phyloP scores from a whole-genome alignment of 2,888 invertebrate genomes.

The Drosophila helvetica region DNA sequence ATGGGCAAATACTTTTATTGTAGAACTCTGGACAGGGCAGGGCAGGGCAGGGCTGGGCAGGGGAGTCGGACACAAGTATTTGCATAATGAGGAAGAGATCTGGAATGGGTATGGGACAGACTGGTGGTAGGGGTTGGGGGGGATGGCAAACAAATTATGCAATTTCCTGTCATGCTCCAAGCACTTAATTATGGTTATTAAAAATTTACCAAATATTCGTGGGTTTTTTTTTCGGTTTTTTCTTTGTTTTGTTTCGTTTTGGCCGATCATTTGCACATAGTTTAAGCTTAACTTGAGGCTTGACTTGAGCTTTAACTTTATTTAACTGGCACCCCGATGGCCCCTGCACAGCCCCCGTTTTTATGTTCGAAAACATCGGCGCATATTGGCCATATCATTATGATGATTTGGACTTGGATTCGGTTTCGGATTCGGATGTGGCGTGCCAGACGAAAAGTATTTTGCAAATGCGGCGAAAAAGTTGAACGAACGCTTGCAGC shows the following conservation, averaged over 20 bases:
- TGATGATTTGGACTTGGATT: conserved; percentile 11
- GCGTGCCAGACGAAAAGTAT: conserved; percentile 24
- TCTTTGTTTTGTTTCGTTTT: conserved; percentile 23
- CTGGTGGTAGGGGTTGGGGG: background rate
- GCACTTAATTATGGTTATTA: conserved; percentile 58
- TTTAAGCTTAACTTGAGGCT: conserved; percentile 23
- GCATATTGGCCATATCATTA: conserved; percentile 24
- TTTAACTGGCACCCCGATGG: no score
- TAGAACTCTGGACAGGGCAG: background rate
- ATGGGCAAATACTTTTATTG: conserved; percentile 19
- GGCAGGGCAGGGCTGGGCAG: background rate
- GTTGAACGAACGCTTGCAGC: conserved; percentile 51
- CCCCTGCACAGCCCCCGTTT: background rate
- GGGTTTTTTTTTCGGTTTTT: conserved; percentile 9
- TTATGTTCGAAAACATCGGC: background rate
- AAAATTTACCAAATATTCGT: conserved; percentile 55
- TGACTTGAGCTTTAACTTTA: no score
- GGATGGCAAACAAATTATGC: conserved; percentile 24
- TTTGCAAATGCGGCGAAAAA: conserved; percentile 23
- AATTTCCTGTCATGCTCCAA: conserved; percentile 39
- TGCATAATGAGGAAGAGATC: conserved; percentile 13
- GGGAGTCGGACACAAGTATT: background rate
- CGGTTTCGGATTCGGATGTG: conserved; percentile 4
- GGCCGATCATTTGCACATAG: conserved; percentile 34
- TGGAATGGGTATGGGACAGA: background rate